Evolutionary conservation across 2,888 invertebrate species (phyloP), one percentile per base, ranked within the genome.

Genomic region (Coelinius sp.): DNA sequence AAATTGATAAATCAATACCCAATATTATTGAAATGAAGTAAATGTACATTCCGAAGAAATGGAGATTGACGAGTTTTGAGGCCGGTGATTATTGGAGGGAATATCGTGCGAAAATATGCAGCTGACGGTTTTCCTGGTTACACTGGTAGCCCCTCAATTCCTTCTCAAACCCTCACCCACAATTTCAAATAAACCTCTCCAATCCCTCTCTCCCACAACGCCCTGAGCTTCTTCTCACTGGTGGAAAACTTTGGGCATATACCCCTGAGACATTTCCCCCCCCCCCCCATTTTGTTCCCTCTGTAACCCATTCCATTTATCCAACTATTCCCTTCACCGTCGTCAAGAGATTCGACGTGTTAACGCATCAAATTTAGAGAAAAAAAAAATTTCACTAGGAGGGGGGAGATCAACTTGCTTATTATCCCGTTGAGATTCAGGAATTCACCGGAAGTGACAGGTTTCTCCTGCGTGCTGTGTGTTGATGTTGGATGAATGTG

Each of bases 71-170:
- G 63, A 67, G 67, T 67, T n/a, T 67, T 67, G 73, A 70, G 74
- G 70, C 65, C 79, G 80, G 80, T 81, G 83, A 84, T 84, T 84
- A 85, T 84, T 80, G 84, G 69, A 80, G 78, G 63, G 77, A 85
- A 84, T 80, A 79, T 81, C 82, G 83, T 84, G 84, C 78, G 85
- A 85, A 85, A 81, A 77, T 77, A 78, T 80, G 82, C 84, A 86
- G 83, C 84, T 85, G 85, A 83, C 84, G 83, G 80, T 79, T 82
- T 81, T 80, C 49, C 49, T 44, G 49, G 49, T 66, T 52, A 31
- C 31, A 52, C 49, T 46, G 24, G 46, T 49, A 31, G 25, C 41
- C 44, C 41, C 59, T 59, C 44, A 38, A 59, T 68, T 68, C 27
- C 59, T 68, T 62, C 17, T 46, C 62, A 20, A 56, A 62, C 35